Evolutionary conservation across 2,888 invertebrate species (phyloP).

Genomic region (Aspidiotus rigidus): DNA sequence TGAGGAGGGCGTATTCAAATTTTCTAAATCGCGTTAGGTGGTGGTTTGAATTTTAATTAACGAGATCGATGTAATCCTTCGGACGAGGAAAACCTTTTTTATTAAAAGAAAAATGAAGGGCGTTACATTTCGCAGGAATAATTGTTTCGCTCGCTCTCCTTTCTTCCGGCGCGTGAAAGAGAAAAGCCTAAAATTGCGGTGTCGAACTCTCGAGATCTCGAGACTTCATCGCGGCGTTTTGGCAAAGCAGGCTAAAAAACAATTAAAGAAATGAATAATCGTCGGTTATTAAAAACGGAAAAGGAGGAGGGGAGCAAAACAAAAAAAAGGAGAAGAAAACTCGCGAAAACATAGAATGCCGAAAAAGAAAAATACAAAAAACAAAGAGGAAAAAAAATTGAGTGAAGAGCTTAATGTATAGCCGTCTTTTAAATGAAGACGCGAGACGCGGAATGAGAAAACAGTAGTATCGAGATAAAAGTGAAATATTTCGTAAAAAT

Average conservation of each 20-base stretch:
- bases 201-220: not conserved
- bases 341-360: slow-evolving; percentile 5
- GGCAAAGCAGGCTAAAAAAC: slow-evolving; percentile 6
- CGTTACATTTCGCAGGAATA: slow-evolving; percentile 24
- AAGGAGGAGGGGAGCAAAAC: no score
- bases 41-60: slow-evolving; percentile 32
- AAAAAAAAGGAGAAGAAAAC: no score
- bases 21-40: slow-evolving; percentile 28
- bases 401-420: not conserved
- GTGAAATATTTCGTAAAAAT: no score
- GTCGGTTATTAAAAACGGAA: slow-evolving; percentile 24
- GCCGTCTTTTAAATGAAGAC: not conserved
- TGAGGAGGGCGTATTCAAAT: slow-evolving; percentile 13
- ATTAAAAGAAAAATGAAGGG: slow-evolving; percentile 25
- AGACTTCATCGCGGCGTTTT: not conserved
- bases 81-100: slow-evolving; percentile 15
- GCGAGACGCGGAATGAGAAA: not conserved
- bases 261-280: slow-evolving; percentile 32
- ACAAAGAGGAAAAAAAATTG: slow-evolving; percentile 9
- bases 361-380: slow-evolving; percentile 12
- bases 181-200: not conserved
- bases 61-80: slow-evolving; percentile 28
- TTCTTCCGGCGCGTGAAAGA: slow-evolving; percentile 9
- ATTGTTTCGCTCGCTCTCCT: slow-evolving; percentile 14
- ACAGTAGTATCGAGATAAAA: not conserved